Evolutionary conservation across 1,140 invertebrate genomes (phyloP).

Genomic region (Bombus confusus): DNA sequence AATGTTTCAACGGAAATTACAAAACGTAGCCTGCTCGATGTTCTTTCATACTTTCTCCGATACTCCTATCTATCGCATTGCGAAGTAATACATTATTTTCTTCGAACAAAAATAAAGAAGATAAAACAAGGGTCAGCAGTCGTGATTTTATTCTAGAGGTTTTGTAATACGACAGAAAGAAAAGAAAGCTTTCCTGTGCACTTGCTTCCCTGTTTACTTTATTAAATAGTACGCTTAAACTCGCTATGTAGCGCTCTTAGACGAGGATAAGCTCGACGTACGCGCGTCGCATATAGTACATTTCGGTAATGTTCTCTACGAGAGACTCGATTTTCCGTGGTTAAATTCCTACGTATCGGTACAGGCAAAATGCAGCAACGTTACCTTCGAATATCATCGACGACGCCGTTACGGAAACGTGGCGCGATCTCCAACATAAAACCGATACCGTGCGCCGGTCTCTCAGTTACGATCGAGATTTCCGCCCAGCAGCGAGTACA

Average conservation of each 20-base stretch:
- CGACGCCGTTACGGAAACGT: constrained; percentile 26
- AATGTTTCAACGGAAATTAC: not conserved
- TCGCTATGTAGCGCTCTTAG: not conserved
- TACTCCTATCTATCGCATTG: not conserved
- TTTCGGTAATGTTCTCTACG: not conserved
- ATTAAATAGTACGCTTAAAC: not conserved
- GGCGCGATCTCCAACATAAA: constrained; percentile 7
- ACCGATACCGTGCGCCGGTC: constrained; percentile 6
- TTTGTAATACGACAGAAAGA: not conserved
- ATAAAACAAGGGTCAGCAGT: not conserved
- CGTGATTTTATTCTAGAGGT: not conserved
- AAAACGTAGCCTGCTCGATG: not conserved
- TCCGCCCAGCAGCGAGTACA: not conserved
- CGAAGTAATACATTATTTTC: not conserved
- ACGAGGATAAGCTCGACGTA: no score
- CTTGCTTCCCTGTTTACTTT: not conserved
- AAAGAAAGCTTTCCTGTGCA: not conserved
- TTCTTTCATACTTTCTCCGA: not conserved
- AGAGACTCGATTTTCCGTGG: constrained; percentile 59
- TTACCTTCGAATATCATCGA: constrained; percentile 61
- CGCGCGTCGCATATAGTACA: not conserved
- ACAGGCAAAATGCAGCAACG: constrained; percentile 20
- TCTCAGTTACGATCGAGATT: not conserved
- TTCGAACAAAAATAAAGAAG: not conserved
- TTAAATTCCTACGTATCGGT: constrained; percentile 19